Evolutionary conservation across 1,140 invertebrate species (phyloP), one percentile per base, ranked within the genome.

Genomic region (Drosophila ironensis): DNA sequence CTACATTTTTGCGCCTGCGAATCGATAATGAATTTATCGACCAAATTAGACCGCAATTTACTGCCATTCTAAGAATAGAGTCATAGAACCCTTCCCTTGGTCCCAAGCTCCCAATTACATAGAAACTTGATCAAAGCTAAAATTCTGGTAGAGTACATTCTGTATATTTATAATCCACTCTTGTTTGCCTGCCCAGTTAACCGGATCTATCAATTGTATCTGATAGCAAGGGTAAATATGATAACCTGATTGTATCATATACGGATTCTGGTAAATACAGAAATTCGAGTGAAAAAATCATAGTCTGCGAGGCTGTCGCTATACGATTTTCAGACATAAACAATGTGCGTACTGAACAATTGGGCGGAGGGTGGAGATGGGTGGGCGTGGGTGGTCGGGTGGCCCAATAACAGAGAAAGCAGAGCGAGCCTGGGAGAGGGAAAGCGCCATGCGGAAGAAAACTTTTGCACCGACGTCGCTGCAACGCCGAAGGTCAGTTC

Each of bases 401-500:
- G 37, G 61, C n/a, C 11, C 1, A 9, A 17, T 2, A 37, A 35
- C 14, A 37, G 33, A 37, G 6, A 9, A 11, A 24, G 1, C 16
- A 11, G 41, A 45, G 60, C 53, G 25, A 30, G 14, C 20, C 27
- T 8, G 24, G 22, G 33, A 56, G 42, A 25, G 42, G 28, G 52
- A 37, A 28, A 25, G 25, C 41, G 45, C 28, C 22, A 69, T 40
- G 51, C 66, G 64, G 66, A 69, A 69, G 44, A 69, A 45, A 69
- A 37, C 19, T 48, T 22, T 42, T 47, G 56, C 47, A 61, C 33
- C 54, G 35, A 48, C 37, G 27, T 17, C 45, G 35, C 22, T 70
- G 51, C 50, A 46, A 54, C 57, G 63, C 56, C 70, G 72, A 82
- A 76, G 54, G 52, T 82, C 66, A 60, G 47, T 75, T 81, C 56